Base-by-base conservation (phyloP, 2,797 vertebrate genomes). In the Gymnopithys bicolor region DNA sequence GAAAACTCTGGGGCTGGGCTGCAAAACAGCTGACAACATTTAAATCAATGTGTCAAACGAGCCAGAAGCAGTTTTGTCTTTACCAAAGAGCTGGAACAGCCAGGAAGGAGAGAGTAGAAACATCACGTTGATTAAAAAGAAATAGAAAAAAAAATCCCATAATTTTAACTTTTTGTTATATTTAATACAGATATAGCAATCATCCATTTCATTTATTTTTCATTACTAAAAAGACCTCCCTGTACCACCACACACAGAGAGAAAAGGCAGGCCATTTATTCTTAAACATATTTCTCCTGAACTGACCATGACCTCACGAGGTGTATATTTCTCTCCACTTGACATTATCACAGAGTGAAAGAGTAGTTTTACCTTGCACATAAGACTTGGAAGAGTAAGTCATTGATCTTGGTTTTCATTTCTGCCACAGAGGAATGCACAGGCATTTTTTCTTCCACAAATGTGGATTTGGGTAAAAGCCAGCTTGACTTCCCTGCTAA, bases 341-440 rank as follows among this genome's bases (percentile, higher is more conserved):
- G 96, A 96, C 95, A 95, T 92, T 96, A 96, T 95, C 95, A 94
- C 94, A 77, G 94, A 95, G 88, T 94, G 95, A 97, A 95, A 89
- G 91, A 97, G 88, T 89, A 94, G 90, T 94, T 97, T 97, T 97
- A 97, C 95, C 95, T 96, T 96, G 95, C 93, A 87, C 91, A 63
- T 77, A 88, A 89, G 93, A 80, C 95, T 94, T 94, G 90, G 89
- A 94, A 94, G 93, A 96, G 66, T 84, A 89, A 93, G 90, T 71
- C 95, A 95, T 96, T 94, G 96, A 97, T 96, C 95, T 97, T 80
- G 90, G 95, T 94, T 96, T 96, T 97, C 87, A 64, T 96, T 97
- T 93, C 94, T 97, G 96, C 91, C 95, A 90, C 95, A 88, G 64
- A 94, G 75, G 88, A 94, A 90, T 8, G 49, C 85, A 59, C 41